Evolutionary conservation across 2,797 vertebrate species (phyloP), one percentile per base, ranked within the genome.

Genomic region (Cercopithecus petaurista): DNA sequence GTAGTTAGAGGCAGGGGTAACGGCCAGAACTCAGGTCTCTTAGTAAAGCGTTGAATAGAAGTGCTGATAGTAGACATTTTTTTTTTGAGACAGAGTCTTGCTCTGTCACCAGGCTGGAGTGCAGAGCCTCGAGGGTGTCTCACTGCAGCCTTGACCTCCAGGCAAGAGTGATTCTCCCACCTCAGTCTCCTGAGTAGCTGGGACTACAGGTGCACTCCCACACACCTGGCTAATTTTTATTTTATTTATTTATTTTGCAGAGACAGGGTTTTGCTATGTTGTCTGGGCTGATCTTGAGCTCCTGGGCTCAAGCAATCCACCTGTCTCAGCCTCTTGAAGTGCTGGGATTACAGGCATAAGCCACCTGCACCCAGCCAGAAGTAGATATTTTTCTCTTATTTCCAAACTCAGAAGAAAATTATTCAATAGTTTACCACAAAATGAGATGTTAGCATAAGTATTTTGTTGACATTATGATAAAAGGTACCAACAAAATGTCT

Each of bases 341-440:
- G 61, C 61, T 64, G 61, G 61, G 15, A n/a, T 64, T 64, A 64
- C 14, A 64, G 61, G 30, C 30, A 64, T 64, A 30, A 64, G 15
- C 30, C 61, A 64, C 61, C 30, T 33, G 15, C 30, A 64, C 61
- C 30, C 61, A 64, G 61, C 14, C 30, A n/a, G 61, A 55, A 59
- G 19, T 36, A 50, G 39, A 30, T 13, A 90, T 92, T 86, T 89
- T 89, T 72, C 36, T 64, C 41, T 88, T 75, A 12, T 90, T 73
- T 81, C 93, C 86, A 96, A 93, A 67, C 33, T 52, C 76, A 88
- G 41, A 75, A 88, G 41, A 88, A 89, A 96, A 70, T 5, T 50
- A 1, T 96, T 94, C 48, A 67, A 59, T 88, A 76, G 75, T 91
- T 79, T 89, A 64, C 43, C 19, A 5, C 43, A 64, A 88, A 61